phyloP scores from a whole-genome alignment of 2,113 vertebrate species.

The Oxygymnocypris stewartii region DNA sequence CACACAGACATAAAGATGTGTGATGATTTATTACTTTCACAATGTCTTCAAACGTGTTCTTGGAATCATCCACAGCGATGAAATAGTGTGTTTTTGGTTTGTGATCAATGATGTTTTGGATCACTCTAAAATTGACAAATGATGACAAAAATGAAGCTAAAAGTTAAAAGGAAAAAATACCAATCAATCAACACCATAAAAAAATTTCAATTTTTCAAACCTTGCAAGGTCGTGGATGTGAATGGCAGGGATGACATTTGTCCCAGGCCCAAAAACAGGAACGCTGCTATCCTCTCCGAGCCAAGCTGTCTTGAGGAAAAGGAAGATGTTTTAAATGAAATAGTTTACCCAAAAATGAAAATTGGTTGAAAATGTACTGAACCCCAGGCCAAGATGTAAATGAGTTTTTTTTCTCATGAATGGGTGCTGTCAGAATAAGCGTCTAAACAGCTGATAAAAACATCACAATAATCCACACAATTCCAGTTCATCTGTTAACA shows the following conservation, averaged over 20 bases:
- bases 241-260: constrained; percentile 86
- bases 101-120: constrained; percentile 85
- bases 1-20: not conserved
- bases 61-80: constrained; percentile 85
- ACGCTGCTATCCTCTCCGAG: constrained; percentile 77
- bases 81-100: constrained; percentile 80
- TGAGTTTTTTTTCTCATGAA: not conserved
- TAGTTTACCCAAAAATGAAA: too few relatives aligned
- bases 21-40: constrained; percentile 77
- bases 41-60: constrained; percentile 79
- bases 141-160: not conserved
- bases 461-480: not conserved
- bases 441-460: not conserved
- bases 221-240: constrained; percentile 86
- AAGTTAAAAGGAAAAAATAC: not conserved
- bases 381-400: too few relatives aligned
- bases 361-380: too few relatives aligned
- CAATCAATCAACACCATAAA: not conserved
- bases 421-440: not conserved
- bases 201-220: constrained; percentile 69
- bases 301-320: constrained; percentile 78
- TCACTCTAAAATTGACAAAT: constrained; percentile 74
- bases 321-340: not conserved
- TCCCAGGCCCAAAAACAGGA: constrained; percentile 83
- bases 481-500: not conserved